A percentile compares a stretch with the other conserved stretches of the same genome.
Conservation (phyloP, 1,140 invertebrate genomes). For the Campoletis sonorensis region DNA sequence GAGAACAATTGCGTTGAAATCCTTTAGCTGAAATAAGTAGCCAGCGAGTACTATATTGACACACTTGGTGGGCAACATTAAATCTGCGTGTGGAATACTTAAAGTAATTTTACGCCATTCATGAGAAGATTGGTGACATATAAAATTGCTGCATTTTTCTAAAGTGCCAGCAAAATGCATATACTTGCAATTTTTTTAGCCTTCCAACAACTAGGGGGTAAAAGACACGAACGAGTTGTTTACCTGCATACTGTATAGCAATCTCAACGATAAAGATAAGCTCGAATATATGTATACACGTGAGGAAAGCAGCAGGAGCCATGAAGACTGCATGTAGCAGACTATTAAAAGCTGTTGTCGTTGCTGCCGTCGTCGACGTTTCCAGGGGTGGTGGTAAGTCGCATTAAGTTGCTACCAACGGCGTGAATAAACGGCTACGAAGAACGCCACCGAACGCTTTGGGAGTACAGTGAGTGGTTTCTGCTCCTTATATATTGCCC, state of each 20-base stretch:
- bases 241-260: not conserved
- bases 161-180: not conserved
- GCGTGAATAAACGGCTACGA: conserved; percentile 52
- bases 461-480: conserved; percentile 30
- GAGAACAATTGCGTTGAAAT: too few relatives aligned
- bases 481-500: not conserved
- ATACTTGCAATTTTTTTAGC: not conserved
- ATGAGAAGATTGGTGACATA: not conserved
- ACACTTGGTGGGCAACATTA: not conserved
- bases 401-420: conserved; percentile 56
- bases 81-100: not conserved
- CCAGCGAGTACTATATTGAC: too few relatives aligned
- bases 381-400: conserved; percentile 31
- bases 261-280: not conserved
- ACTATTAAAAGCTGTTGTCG: conserved; percentile 55
- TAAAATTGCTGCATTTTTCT: not conserved
- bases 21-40: too few relatives aligned
- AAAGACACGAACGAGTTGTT: not conserved
- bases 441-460: not conserved
- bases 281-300: not conserved
- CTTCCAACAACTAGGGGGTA: not conserved
- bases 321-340: not conserved
- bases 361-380: not conserved
- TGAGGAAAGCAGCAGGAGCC: not conserved
- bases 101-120: not conserved